Conservation (phyloP, 2,797 vertebrate species). For the Pipistrellus nathusii region DNA sequence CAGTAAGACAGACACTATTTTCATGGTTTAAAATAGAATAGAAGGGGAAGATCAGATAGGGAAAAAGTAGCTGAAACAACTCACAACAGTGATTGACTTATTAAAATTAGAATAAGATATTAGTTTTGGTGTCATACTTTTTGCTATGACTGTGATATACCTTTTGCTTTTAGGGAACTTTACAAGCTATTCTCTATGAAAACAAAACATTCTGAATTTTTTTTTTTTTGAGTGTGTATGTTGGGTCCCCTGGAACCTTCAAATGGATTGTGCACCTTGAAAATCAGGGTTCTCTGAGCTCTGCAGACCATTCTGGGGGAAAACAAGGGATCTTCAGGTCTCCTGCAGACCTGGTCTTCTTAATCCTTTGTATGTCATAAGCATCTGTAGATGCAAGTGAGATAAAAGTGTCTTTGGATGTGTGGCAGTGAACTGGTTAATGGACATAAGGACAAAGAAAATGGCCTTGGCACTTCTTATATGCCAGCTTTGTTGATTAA, state of each 20-base stretch:
- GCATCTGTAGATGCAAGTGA: too few relatives aligned
- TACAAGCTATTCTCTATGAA: neutral
- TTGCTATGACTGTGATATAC: neutral
- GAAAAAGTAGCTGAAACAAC: neutral
- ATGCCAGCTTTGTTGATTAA: conserved; percentile 24
- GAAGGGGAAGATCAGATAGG: neutral
- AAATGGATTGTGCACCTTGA: neutral
- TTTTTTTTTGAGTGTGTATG: neutral
- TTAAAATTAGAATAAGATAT: conserved; percentile 39
- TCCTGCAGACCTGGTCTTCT: neutral
- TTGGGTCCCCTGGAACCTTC: neutral
- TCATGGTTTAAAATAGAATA: conserved; percentile 7
- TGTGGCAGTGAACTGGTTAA: neutral
- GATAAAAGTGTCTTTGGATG: too few relatives aligned
- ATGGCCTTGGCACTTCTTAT: neutral
- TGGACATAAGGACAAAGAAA: conserved; percentile 5
- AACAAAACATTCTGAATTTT: neutral
- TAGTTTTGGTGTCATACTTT: neutral
- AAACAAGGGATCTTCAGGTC: neutral
- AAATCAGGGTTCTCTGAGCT: conserved; percentile 18
- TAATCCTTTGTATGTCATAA: neutral
- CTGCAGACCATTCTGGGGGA: neutral
- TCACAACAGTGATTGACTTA: conserved; percentile 21
- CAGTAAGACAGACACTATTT: neutral
- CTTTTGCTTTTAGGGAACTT: neutral